phyloP scores from a whole-genome alignment of 2,888 invertebrate species.

The Allolobophora icterica region DNA sequence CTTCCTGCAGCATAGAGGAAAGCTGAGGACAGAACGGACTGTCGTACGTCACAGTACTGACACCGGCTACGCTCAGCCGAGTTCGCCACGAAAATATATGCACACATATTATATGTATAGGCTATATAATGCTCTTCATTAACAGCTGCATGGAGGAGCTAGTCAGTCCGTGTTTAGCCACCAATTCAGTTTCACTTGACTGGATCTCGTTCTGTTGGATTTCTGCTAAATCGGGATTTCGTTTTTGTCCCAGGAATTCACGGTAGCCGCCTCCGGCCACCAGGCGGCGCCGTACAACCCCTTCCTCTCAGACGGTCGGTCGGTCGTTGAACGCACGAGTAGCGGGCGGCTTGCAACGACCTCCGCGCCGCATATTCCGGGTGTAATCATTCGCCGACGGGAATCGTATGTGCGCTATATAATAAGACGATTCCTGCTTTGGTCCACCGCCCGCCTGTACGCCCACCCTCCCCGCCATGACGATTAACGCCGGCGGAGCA shows the following conservation, averaged over 20 bases:
- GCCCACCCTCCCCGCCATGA: not conserved
- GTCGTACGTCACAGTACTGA: too few species aligned
- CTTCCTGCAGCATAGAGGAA: too few species aligned
- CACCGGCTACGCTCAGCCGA: too few species aligned
- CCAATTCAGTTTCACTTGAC: not conserved
- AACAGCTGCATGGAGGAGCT: too few species aligned
- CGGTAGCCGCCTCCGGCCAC: not conserved
- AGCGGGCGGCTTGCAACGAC: not conserved
- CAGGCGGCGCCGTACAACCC: not conserved
- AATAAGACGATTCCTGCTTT: conserved; percentile 12
- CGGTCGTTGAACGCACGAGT: conserved; percentile 8
- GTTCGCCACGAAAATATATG: too few species aligned
- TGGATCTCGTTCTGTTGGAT: not conserved
- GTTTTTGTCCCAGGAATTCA: conserved; percentile 5
- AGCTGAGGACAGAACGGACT: too few species aligned
- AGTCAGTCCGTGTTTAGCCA: not conserved
- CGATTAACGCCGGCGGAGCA: conserved; percentile 2
- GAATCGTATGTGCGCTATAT: conserved; percentile 14
- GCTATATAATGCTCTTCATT: too few species aligned
- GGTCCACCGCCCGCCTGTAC: not conserved
- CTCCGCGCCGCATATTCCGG: not conserved
- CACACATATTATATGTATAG: too few species aligned
- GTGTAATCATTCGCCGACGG: conserved; percentile 11
- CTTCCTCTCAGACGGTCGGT: not conserved
- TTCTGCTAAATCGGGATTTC: not conserved